Base-by-base conservation (phyloP, 2,888 invertebrate species). In the Xylota sylvarum region DNA sequence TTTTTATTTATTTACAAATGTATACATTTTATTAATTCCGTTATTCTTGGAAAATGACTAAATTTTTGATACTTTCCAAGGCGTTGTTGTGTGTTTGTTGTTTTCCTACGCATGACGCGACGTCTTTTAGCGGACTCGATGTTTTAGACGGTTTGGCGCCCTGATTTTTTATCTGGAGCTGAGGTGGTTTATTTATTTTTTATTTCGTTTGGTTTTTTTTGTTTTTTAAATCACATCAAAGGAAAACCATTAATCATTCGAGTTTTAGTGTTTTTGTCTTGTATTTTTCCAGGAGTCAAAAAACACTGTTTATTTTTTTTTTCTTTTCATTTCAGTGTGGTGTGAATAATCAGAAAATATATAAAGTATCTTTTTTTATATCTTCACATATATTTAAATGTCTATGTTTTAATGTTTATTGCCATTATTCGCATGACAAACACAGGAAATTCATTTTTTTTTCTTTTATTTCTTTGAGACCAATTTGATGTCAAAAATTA, bases 111-210 rank as follows among this genome's bases (percentile, higher is more conserved):
- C 77, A 65, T 35, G 62, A 72, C 60, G 77, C 17, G 48, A 17
- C 50, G 65, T 35, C 17, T 52, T 65, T 81, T 40, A 62, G 48
- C 79, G 46, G 30, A 23, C 65, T 67, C 30, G 48, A 23, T 10
- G 46, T 56, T 77, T 81, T 67, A 86, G 86, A 86, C 86, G 40
- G 77, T 73, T 86, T 69, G 86, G 86, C 86, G 86, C 86, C 82
- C 86, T 78, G 67, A 73, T 76, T 76, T 23, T 85, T 50, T 74
- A 69, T 56, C 55, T 64, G 62, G 32, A 72, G n/a, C 60, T 77
- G 7, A 40, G 27, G 10, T 46, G 58, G 27, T 27, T 46, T 48
- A 9, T 52, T 48, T n/a, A 56, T 74, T 64, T 55, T 56, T 58
- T 50, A 30, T 74, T 84, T 74, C 17, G 12, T 23, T 23, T 23